phyloP scores from a whole-genome alignment of 2,113 vertebrate species.

The Leucopsar rothschildi region DNA sequence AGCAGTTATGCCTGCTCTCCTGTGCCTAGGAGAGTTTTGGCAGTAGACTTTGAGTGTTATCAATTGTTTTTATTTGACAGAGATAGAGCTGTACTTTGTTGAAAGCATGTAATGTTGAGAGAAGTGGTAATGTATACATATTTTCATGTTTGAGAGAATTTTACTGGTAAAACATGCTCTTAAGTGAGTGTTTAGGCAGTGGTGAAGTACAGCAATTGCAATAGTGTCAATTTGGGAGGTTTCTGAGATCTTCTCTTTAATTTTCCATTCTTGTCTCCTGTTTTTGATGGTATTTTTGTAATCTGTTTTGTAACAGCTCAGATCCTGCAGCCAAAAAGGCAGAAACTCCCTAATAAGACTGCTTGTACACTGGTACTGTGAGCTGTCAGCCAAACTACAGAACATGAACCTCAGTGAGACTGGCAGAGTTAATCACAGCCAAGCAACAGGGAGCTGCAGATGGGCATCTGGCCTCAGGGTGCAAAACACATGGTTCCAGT shows the following conservation, averaged over 20 bases:
- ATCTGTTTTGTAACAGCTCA: background rate
- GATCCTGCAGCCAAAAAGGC: background rate
- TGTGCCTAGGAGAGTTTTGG: background rate
- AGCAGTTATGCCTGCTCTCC: background rate
- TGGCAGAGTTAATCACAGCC: background rate
- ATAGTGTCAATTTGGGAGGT: background rate
- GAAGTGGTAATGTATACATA: background rate
- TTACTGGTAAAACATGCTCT: background rate
- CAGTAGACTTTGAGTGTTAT: background rate
- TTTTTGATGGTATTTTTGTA: background rate
- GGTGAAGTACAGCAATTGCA: background rate
- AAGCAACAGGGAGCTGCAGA: background rate
- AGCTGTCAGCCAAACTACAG: background rate
- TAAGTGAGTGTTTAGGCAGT: background rate
- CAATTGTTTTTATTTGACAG: slow-evolving; percentile 16
- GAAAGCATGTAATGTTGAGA: background rate
- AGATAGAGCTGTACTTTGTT: background rate
- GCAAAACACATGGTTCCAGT: background rate
- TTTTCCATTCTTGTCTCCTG: background rate
- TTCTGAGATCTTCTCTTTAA: background rate
- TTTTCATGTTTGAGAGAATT: background rate
- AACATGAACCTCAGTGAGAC: background rate
- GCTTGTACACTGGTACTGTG: background rate
- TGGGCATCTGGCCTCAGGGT: background rate
- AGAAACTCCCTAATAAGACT: background rate